Evolutionary conservation across 1,140 invertebrate genomes (phyloP).

Genomic region (Nephotettix cincticeps): DNA sequence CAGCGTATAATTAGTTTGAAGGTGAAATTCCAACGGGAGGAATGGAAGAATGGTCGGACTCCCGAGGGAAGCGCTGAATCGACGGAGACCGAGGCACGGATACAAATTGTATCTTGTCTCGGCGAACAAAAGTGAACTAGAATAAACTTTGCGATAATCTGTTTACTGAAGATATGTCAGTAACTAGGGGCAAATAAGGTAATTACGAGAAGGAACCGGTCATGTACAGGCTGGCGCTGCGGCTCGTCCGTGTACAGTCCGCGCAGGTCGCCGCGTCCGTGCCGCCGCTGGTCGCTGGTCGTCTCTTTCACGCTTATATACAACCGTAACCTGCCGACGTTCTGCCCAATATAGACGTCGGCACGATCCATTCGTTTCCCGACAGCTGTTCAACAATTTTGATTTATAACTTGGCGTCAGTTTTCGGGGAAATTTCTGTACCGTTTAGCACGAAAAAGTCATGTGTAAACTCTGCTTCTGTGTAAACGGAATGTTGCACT

Average conservation of each 20-base stretch:
- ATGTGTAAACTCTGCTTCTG: no score
- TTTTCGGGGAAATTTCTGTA: no score
- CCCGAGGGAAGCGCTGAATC: background rate
- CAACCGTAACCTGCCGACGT: background rate
- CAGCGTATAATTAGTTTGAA: conserved; percentile 1
- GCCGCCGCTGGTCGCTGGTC: background rate
- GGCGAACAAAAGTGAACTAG: conserved; percentile 20
- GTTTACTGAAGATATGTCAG: conserved; percentile 27
- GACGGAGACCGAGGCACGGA: background rate
- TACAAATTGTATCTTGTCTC: conserved; percentile 9
- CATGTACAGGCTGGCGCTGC: background rate
- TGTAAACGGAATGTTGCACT: no score
- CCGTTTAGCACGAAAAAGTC: no score
- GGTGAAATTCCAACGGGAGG: background rate
- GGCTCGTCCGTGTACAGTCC: background rate
- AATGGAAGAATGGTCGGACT: background rate
- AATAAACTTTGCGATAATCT: conserved; percentile 24
- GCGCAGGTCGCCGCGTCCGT: background rate
- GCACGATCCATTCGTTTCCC: no score
- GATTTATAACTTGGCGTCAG: no score
- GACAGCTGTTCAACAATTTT: no score
- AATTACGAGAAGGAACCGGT: conserved; percentile 21
- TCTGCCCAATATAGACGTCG: no score
- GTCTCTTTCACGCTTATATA: conserved; percentile 19
- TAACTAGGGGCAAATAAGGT: conserved; percentile 29